Evolutionary conservation across 35 echinoderm and acorn worm genomes (phyloP).

Genomic region (Diadema setosum): DNA sequence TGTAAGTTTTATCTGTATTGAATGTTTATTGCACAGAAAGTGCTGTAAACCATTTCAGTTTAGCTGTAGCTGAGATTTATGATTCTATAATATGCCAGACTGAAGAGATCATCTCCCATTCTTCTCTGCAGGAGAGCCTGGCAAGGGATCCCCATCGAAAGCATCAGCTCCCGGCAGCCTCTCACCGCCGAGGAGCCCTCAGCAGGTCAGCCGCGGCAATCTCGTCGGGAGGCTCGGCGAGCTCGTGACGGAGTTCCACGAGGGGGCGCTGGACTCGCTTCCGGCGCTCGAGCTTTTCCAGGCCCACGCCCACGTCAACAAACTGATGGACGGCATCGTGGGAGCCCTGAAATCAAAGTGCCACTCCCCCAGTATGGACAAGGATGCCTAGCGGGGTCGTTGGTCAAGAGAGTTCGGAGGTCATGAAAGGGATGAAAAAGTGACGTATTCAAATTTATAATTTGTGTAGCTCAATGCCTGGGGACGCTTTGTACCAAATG

Average conservation of each 20-base stretch:
- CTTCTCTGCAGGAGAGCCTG: no score
- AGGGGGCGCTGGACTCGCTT: constrained; percentile 31
- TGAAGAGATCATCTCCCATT: no score
- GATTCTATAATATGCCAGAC: no score
- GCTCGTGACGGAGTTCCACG: constrained; percentile 37
- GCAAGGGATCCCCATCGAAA: no score
- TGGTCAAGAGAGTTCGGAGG: background rate
- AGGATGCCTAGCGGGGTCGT: background rate
- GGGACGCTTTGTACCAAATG: no score
- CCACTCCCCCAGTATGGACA: constrained; percentile 53
- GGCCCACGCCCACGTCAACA: constrained; percentile 78
- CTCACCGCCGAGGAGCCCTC: background rate
- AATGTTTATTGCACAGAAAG: no score
- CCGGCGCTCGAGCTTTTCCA: constrained; percentile 65
- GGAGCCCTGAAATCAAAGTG: constrained; percentile 78
- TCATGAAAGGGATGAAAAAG: no score
- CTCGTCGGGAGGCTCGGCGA: constrained; percentile 46
- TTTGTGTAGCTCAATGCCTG: no score
- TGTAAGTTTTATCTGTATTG: no score
- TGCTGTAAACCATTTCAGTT: no score
- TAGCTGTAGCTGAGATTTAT: no score
- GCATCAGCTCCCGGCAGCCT: background rate
- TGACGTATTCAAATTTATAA: no score
- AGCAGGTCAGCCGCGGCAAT: background rate
- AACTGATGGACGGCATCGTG: constrained; percentile 76